Conservation (phyloP, 1,140 invertebrate species). For the Drosophila punjabiensis region DNA sequence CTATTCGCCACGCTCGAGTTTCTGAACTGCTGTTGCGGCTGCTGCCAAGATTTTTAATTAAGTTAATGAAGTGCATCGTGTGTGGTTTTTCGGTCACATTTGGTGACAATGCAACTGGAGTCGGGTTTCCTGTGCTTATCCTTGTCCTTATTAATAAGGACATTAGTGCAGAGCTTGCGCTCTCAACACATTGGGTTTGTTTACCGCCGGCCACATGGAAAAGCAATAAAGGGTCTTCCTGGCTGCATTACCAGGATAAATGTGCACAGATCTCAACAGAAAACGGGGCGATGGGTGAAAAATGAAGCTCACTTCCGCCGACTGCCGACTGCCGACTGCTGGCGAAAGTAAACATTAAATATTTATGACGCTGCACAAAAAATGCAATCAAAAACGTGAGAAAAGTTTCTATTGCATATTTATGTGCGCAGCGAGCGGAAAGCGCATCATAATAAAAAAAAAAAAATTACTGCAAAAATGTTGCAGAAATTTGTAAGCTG, state of each 20-base stretch:
- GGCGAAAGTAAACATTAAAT: slow-evolving; percentile 72
- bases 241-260: slow-evolving; percentile 43
- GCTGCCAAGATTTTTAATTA: slow-evolving; percentile 73
- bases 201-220: slow-evolving; percentile 27
- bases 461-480: slow-evolving; percentile 28
- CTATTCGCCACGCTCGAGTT: slow-evolving; percentile 26
- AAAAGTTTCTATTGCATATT: slow-evolving; percentile 84
- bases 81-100: slow-evolving; percentile 62
- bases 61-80: slow-evolving; percentile 81
- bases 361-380: slow-evolving; percentile 79
- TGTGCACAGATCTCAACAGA: slow-evolving; percentile 16
- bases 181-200: slow-evolving; percentile 26
- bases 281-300: slow-evolving; percentile 16
- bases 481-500: slow-evolving; percentile 3
- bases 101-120: slow-evolving; percentile 26
- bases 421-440: slow-evolving; percentile 64
- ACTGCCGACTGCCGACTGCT: slow-evolving; percentile 21
- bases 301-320: slow-evolving; percentile 33
- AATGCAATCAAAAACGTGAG: slow-evolving; percentile 82
- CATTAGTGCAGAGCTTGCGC: slow-evolving; percentile 8
- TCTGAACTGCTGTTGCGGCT: slow-evolving; percentile 13
- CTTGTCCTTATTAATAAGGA: slow-evolving; percentile 36
- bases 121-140: slow-evolving; percentile 21
- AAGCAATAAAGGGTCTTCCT: slow-evolving; percentile 44
- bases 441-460: slow-evolving; percentile 16